Base-by-base conservation (phyloP, 2,888 invertebrate species). In the Hyposoter dolosus region DNA sequence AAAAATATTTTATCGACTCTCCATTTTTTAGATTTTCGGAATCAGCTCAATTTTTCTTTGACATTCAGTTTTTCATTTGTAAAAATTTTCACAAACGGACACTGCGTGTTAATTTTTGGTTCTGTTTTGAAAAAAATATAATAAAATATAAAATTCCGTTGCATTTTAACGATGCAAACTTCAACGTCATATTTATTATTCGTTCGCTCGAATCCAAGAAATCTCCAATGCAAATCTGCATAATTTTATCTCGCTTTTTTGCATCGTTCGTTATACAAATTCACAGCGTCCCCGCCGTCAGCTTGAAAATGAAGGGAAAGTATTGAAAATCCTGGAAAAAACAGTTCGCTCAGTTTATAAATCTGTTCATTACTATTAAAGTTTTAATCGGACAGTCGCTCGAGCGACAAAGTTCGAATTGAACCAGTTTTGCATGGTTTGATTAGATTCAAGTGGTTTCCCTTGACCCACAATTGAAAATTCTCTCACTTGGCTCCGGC, bases 381-480 rank as follows among this genome's bases (percentile, higher is more conserved):
- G 19, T 45, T 71, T 60, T 60, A 60, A 60, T 60, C 45, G 12
- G 35, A 40, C 77, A 47, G 72, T 88, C 88, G 86, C 75, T 84
- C 72, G 85, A 87, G 84, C 78, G 81, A 86, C 77, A 78, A 86
- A 74, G 79, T 85, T 88, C 83, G 85, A 86, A 87, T 89, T 72
- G 82, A 89, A 88, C 86, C 82, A 88, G 89, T 87, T 88, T 89
- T 78, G 82, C 82, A 88, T 82, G 78, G 86, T 68, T 60, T 86
- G 87, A 88, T 88, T 89, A 89, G 87, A 88, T 88, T 86, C 87
- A 89, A 89, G 89, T 89, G 89, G 89, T 86, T 88, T 89, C 81
- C 89, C 89, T 88, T 89, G 89, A 89, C 89, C 89, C 86, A 87
- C 88, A 89, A 89, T 89, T 89, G 82, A 88, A 87, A 86, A 84